A percentile compares a stretch with the other conserved stretches of the same genome.
phyloP scores from a whole-genome alignment of 2,888 invertebrate genomes.

The Eumerus sabulonum region DNA sequence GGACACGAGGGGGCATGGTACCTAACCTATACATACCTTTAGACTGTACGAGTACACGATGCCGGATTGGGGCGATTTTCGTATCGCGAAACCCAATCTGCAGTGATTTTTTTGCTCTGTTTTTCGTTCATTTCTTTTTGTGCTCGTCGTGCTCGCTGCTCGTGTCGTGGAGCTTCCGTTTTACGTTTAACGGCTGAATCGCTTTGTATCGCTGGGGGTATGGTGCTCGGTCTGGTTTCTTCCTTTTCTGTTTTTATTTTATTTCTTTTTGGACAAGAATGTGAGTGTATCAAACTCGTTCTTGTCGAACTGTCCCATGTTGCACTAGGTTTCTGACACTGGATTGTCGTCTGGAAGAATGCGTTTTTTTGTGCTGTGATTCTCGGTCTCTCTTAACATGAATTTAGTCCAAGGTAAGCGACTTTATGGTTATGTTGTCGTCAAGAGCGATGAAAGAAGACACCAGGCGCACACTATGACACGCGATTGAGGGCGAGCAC shows the following conservation, averaged over 20 bases:
- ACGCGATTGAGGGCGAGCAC: conserved; percentile 26
- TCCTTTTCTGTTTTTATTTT: too few species aligned
- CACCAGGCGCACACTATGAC: conserved; percentile 28
- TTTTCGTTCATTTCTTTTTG: conserved; percentile 1
- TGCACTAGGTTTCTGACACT: too few species aligned
- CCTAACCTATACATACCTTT: neutral
- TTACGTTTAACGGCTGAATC: conserved; percentile 35
- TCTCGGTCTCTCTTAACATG: neutral
- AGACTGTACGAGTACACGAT: conserved; percentile 14
- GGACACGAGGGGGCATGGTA: too few species aligned
- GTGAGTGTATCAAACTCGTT: conserved; percentile 4
- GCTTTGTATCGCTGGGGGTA: conserved; percentile 21
- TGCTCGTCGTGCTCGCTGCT: neutral
- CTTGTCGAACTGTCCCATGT: conserved; percentile 22
- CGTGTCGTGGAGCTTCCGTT: conserved; percentile 50
- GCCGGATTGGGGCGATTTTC: neutral
- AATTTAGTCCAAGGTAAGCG: conserved; percentile 64
- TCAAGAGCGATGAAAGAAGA: conserved; percentile 49
- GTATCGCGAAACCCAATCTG: conserved; percentile 51
- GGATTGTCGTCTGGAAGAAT: too few species aligned
- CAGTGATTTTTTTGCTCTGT: conserved; percentile 12
- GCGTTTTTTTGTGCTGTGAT: neutral
- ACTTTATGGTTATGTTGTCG: conserved; percentile 45
- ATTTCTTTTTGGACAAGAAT: too few species aligned
- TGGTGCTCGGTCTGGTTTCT: conserved; percentile 9